Percentiles rank a stretch among this genome's conserved stretches.
Conservation (phyloP, 2,888 invertebrate genomes). For the Cheilosia pagana region DNA sequence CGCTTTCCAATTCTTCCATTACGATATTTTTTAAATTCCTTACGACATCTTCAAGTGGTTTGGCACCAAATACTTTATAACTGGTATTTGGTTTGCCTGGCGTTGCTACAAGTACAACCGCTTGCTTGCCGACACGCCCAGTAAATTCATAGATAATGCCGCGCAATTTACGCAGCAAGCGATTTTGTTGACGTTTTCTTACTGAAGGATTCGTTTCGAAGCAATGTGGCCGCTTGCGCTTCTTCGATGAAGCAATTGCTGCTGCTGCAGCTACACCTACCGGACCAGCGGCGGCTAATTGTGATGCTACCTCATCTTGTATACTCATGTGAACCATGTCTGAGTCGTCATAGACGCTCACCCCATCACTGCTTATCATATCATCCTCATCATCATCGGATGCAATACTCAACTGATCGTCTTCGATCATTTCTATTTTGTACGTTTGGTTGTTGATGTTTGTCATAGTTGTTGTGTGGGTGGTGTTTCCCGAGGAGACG, state of each 20-base stretch:
- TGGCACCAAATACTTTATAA: slow-evolving; percentile 98
- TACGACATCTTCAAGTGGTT: slow-evolving; percentile 97
- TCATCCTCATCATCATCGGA: slow-evolving; percentile 94
- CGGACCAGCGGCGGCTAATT: slow-evolving; percentile 97
- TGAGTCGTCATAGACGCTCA: slow-evolving; percentile 91
- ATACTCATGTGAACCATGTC: slow-evolving; percentile 93
- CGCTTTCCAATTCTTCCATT: slow-evolving; percentile 97
- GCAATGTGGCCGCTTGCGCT: slow-evolving; percentile 96
- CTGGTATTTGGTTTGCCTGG: slow-evolving; percentile 98
- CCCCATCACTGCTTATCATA: slow-evolving; percentile 91
- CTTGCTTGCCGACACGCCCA: slow-evolving; percentile 98
- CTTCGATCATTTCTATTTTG: slow-evolving; percentile 89
- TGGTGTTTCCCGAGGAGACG: slow-evolving; percentile 80
- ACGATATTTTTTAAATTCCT: slow-evolving; percentile 95
- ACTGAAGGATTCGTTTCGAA: slow-evolving; percentile 99
- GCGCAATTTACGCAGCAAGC: slow-evolving; percentile 93
- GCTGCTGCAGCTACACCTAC: slow-evolving; percentile 98
- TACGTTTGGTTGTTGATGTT: slow-evolving; percentile 83
- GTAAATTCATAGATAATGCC: slow-evolving; percentile 99
- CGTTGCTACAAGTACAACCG: slow-evolving; percentile 97
- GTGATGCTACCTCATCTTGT: slow-evolving; percentile 97
- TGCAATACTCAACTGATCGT: slow-evolving; percentile 86
- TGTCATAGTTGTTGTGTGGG: slow-evolving; percentile 77
- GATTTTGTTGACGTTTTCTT: slow-evolving; percentile 96
- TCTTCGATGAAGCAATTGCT: slow-evolving; percentile 97